These are phyloP conservation scores for Caenorhabditis tropicalis DNA, from an alignment of 1,140 invertebrate species.

Conservation along the genomic window DNA sequence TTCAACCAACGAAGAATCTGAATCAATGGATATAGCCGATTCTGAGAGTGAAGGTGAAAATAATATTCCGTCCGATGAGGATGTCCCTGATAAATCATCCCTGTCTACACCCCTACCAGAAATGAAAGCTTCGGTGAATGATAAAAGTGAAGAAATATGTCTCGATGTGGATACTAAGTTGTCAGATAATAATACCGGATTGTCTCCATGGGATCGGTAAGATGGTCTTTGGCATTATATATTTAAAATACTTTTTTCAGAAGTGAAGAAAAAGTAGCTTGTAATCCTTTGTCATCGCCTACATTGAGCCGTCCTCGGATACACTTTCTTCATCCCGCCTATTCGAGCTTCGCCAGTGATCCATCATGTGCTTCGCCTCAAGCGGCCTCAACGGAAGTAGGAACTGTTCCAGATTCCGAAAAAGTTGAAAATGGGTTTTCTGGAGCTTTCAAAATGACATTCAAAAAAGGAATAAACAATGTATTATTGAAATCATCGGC, in stretches of 20 bases:
- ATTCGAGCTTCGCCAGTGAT: not conserved
- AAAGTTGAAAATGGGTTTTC: not conserved
- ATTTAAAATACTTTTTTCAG: not conserved
- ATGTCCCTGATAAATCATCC: not conserved
- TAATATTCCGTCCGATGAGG: not conserved
- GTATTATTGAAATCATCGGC: not conserved
- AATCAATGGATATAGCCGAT: slow-evolving; percentile 15
- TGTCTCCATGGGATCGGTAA: not conserved
- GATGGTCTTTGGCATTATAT: not conserved
- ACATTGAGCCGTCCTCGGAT: not conserved
- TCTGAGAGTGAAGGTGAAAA: not conserved
- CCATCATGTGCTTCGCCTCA: not conserved
- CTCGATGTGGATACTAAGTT: not conserved
- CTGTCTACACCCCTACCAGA: not conserved
- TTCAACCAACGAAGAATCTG: not conserved
- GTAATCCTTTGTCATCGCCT: not conserved
- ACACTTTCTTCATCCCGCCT: slow-evolving; percentile 8
- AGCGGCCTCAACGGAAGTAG: not conserved
- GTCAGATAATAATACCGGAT: not conserved
- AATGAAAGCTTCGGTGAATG: not conserved
- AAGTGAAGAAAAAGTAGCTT: not conserved
- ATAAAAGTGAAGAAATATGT: not conserved
- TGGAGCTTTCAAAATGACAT: slow-evolving; percentile 3
- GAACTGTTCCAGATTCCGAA: not conserved
- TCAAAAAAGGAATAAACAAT: not conserved